phyloP scores from a whole-genome alignment of 1,140 invertebrate species.

The Tetraneura akinire region DNA sequence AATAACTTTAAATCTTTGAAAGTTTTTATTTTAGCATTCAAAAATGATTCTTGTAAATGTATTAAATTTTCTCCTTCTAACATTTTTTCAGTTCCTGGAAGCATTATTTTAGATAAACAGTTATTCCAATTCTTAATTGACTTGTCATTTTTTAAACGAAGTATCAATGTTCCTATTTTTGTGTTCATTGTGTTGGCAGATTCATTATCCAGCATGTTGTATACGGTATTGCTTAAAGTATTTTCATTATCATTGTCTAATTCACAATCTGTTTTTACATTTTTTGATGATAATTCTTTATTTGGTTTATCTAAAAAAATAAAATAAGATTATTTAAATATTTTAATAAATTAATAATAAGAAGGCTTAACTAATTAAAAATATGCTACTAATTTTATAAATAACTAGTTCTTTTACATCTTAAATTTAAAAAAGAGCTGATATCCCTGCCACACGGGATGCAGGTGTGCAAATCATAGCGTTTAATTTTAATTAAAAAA shows the following conservation, averaged over 20 bases:
- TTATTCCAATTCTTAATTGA: slow-evolving; percentile 35
- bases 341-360: no score
- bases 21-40: slow-evolving; percentile 16
- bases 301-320: slow-evolving; percentile 38
- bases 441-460: no score
- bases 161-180: slow-evolving; percentile 30
- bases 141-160: slow-evolving; percentile 32
- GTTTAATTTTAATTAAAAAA: no score
- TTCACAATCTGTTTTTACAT: neutral
- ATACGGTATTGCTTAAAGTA: slow-evolving; percentile 35
- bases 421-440: no score
- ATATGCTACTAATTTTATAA: no score
- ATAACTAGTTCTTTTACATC: no score
- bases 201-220: slow-evolving; percentile 15
- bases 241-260: slow-evolving; percentile 40
- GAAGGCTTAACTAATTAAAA: no score
- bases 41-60: slow-evolving; percentile 23
- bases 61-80: slow-evolving; percentile 34
- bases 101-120: slow-evolving; percentile 43
- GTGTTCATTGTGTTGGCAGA: neutral
- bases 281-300: neutral
- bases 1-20: slow-evolving; percentile 40
- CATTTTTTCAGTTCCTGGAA: slow-evolving; percentile 35
- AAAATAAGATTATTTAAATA: no score
- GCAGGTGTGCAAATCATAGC: no score